Evolutionary conservation across 2,888 invertebrate species (phyloP).

Genomic region (Calephelis perditalis): DNA sequence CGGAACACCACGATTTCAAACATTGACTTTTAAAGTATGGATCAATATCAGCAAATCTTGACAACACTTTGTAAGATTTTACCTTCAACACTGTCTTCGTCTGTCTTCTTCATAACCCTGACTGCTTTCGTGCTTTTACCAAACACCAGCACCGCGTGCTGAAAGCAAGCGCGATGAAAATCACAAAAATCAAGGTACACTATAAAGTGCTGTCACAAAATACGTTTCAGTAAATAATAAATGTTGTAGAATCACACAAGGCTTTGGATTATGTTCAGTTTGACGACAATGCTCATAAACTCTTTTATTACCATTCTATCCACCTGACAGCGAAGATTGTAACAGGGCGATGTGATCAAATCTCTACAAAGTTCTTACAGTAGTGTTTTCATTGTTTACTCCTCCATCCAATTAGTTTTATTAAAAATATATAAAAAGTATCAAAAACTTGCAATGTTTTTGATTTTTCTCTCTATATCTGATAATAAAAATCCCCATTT

Average conservation of each 20-base stretch:
- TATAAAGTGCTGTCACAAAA: slow-evolving; percentile 9
- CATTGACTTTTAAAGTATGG: too few relatives aligned
- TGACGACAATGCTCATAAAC: slow-evolving; percentile 57
- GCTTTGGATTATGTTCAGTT: slow-evolving; percentile 44
- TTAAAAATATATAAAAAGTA: neutral
- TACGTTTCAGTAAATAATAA: slow-evolving; percentile 24
- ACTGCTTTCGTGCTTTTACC: neutral
- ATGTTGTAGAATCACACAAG: slow-evolving; percentile 39
- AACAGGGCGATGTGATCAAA: slow-evolving; percentile 31
- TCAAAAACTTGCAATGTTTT: too few relatives aligned
- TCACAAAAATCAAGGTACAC: neutral
- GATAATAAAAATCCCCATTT: too few relatives aligned
- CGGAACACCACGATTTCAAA: too few relatives aligned
- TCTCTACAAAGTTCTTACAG: slow-evolving; percentile 34
- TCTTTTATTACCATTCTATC: slow-evolving; percentile 51
- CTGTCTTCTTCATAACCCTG: too few relatives aligned
- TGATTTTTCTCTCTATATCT: too few relatives aligned
- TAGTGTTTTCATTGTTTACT: slow-evolving; percentile 23
- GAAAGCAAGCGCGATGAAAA: slow-evolving; percentile 8
- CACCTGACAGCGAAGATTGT: slow-evolving; percentile 40
- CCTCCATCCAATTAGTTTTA: slow-evolving; percentile 13
- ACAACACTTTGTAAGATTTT: too few relatives aligned
- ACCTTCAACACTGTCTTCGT: too few relatives aligned
- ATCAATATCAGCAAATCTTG: too few relatives aligned
- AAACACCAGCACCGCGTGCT: neutral